These are phyloP conservation scores for Andrena trimmerana DNA, from an alignment of 2,888 invertebrate species.

Conservation along the genomic window DNA sequence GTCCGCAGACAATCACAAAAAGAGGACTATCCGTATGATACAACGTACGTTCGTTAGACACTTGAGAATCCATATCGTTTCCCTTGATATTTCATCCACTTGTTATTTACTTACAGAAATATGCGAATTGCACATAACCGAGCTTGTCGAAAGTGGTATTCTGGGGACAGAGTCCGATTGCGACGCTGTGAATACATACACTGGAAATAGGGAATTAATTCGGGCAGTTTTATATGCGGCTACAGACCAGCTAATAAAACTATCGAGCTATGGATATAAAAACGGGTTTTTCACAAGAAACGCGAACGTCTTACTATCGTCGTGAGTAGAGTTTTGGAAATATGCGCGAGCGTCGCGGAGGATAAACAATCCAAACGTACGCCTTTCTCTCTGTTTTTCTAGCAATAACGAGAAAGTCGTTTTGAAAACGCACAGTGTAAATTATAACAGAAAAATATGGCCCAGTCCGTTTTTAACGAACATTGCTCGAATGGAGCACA, in stretches of 20 bases:
- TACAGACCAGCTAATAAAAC: conserved; percentile 86
- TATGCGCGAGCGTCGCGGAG: background rate
- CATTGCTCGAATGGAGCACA: conserved; percentile 87
- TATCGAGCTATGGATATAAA: conserved; percentile 85
- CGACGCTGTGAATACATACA: background rate
- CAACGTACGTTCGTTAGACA: conserved; percentile 15
- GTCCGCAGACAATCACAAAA: background rate
- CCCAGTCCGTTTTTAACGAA: conserved; percentile 86
- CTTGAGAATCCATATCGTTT: background rate
- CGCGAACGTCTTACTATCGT: background rate
- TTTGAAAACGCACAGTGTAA: conserved; percentile 89
- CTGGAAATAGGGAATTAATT: conserved; percentile 86
- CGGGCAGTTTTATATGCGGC: conserved; percentile 88
- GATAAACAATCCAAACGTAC: background rate
- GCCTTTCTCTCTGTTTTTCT: conserved; percentile 27
- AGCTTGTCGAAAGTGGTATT: conserved; percentile 86
- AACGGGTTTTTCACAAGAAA: conserved; percentile 86
- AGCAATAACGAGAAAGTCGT: conserved; percentile 87
- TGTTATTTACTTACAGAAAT: conserved; percentile 84
- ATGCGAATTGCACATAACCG: conserved; percentile 86
- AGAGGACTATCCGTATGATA: background rate
- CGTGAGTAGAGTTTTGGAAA: conserved; percentile 7
- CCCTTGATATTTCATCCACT: background rate
- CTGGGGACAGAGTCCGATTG: conserved; percentile 61
- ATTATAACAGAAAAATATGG: conserved; percentile 86